These are phyloP conservation scores for Apamea crenata DNA, from an alignment of 2,888 invertebrate genomes.

Conservation along the genomic window DNA sequence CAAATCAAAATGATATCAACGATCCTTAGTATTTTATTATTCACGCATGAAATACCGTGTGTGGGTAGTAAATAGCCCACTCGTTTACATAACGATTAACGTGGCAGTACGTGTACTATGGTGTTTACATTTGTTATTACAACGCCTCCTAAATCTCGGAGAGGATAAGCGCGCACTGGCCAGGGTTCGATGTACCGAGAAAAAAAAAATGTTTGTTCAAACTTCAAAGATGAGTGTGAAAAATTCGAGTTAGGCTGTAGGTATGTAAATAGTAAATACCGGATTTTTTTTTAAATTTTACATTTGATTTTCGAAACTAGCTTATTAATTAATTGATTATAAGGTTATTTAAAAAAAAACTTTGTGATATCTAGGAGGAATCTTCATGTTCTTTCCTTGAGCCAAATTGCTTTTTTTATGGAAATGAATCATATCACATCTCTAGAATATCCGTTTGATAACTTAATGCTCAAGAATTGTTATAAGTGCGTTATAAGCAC, in stretches of 20 bases:
- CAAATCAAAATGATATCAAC: constrained; percentile 39
- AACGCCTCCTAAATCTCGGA: constrained; percentile 54
- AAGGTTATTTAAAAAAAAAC: neutral
- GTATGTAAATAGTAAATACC: constrained; percentile 6
- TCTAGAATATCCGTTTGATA: neutral
- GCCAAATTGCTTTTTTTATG: neutral
- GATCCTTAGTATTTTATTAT: constrained; percentile 45
- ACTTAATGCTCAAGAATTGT: neutral
- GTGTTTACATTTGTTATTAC: constrained; percentile 60
- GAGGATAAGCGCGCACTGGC: constrained; percentile 39
- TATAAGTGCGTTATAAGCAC: neutral
- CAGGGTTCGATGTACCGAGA: constrained; percentile 48
- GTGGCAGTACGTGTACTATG: constrained; percentile 55
- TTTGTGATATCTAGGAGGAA: neutral
- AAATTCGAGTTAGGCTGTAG: constrained; percentile 8
- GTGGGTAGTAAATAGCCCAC: constrained; percentile 51
- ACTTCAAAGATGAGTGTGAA: constrained; percentile 43
- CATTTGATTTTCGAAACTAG: neutral
- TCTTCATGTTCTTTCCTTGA: neutral
- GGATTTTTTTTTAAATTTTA: constrained; percentile 6
- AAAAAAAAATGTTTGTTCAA: constrained; percentile 39
- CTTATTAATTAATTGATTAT: neutral
- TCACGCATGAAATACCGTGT: constrained; percentile 43
- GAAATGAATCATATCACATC: neutral
- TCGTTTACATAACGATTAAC: constrained; percentile 60